phyloP scores from a whole-genome alignment of 2,797 vertebrate species.

The Coluber constrictor region DNA sequence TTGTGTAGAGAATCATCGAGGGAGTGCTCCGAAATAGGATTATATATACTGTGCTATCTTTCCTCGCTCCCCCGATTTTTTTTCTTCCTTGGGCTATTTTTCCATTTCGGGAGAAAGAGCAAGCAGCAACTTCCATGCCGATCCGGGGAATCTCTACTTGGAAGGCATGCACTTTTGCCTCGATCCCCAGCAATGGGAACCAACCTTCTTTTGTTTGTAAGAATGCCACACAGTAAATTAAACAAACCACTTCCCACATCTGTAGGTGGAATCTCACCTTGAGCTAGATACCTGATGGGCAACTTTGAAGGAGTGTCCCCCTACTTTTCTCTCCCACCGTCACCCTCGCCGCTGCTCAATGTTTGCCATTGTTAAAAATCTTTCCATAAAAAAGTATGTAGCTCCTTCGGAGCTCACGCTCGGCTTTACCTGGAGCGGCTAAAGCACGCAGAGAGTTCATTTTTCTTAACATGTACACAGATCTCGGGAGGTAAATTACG shows the following conservation, averaged over 20 bases:
- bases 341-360: background rate
- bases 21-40: background rate
- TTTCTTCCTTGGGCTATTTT: background rate
- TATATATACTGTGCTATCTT: no score
- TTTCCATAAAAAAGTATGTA: constrained; percentile 15
- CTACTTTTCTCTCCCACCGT: background rate
- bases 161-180: constrained; percentile 5
- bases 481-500: background rate
- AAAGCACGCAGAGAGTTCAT: background rate
- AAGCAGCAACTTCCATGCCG: background rate
- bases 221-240: constrained; percentile 32
- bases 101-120: background rate
- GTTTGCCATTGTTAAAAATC: constrained; percentile 48
- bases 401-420: background rate
- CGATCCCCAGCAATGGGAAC: constrained; percentile 11
- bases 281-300: constrained; percentile 60
- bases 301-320: constrained; percentile 52
- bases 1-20: background rate
- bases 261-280: constrained; percentile 60
- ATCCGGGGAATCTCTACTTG: background rate
- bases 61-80: background rate
- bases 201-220: constrained; percentile 36
- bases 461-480: background rate
- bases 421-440: background rate
- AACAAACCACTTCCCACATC: constrained; percentile 41